Percentiles rank a stretch among this genome's conserved stretches.
These are phyloP conservation scores for Apis florea DNA, from an alignment of 1,140 invertebrate species.

Conservation along the genomic window DNA sequence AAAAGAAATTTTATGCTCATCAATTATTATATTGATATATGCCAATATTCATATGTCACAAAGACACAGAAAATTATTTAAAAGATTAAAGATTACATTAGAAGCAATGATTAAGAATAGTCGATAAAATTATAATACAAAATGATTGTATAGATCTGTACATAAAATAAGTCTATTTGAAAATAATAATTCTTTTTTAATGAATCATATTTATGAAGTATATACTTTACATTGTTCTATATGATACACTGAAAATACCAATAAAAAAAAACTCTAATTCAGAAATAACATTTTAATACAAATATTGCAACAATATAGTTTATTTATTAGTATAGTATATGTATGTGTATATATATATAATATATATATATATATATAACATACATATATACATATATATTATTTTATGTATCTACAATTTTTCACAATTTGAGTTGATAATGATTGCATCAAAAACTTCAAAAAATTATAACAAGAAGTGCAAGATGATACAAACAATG, in stretches of 20 bases:
- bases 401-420: conserved; percentile 47
- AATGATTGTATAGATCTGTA: conserved; percentile 69
- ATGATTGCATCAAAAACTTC: conserved; percentile 3
- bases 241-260: not conserved
- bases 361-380: conserved; percentile 23
- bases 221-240: conserved; percentile 9
- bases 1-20: conserved; percentile 36
- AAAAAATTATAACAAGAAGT: conserved; percentile 2
- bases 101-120: not conserved
- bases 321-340: conserved; percentile 31
- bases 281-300: not conserved
- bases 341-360: not conserved
- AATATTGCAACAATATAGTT: conserved; percentile 41
- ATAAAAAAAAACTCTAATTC: not conserved
- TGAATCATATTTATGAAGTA: conserved; percentile 22
- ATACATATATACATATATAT: conserved; percentile 5
- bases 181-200: conserved; percentile 67
- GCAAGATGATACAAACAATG: conserved; percentile 16
- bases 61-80: conserved; percentile 12
- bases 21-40: conserved; percentile 23
- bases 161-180: conserved; percentile 67
- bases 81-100: not conserved
- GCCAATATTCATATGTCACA: conserved; percentile 42
- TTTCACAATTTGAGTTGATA: not conserved
- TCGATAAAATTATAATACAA: conserved; percentile 22